phyloP scores from a whole-genome alignment of 2,797 vertebrate species.

The Alfaro cultratus region DNA sequence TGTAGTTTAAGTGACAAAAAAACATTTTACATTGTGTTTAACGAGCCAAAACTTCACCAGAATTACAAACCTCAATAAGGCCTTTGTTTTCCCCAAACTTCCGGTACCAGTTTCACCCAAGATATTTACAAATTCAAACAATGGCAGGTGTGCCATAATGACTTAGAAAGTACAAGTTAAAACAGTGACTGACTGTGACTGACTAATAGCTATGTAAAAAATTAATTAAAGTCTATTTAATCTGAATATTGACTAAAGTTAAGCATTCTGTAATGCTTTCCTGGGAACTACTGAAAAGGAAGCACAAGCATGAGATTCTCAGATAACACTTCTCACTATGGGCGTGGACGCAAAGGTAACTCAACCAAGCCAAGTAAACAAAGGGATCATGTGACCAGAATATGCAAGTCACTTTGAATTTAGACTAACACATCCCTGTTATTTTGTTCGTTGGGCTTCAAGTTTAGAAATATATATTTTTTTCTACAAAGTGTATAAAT shows the following conservation, averaged over 20 bases:
- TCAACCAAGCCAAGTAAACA: neutral
- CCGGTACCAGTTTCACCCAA: neutral
- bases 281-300: neutral
- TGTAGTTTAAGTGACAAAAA: neutral
- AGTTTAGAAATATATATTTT: neutral
- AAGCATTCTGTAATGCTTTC: neutral
- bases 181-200: neutral
- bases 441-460: neutral
- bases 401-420: slow-evolving; percentile 66
- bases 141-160: neutral
- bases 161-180: neutral
- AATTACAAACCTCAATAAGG: neutral
- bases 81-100: neutral
- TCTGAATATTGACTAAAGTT: slow-evolving; percentile 8
- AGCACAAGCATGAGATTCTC: slow-evolving; percentile 30
- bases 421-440: neutral
- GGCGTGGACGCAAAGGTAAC: slow-evolving; percentile 35
- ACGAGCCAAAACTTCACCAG: neutral
- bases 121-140: neutral
- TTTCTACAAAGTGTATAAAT: neutral
- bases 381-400: slow-evolving; percentile 37
- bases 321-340: slow-evolving; percentile 48
- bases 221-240: neutral
- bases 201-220: neutral
- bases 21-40: neutral